Conservation (phyloP, 2,113 vertebrate species). For the Propithecus coquereli region DNA sequence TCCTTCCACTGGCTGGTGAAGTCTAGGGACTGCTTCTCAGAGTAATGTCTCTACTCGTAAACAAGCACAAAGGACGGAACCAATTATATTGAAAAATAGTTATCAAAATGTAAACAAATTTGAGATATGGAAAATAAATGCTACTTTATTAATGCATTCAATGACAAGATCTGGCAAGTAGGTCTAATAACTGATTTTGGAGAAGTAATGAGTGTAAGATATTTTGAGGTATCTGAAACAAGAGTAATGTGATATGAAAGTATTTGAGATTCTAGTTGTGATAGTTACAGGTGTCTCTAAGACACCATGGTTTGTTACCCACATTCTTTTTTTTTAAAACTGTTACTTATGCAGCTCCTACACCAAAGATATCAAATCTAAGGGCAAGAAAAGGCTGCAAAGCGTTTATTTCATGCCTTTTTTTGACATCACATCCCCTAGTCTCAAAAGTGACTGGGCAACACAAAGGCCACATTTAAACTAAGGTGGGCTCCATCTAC, state of each 20-base stretch:
- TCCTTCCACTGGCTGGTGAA: not conserved
- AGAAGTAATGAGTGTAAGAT: not conserved
- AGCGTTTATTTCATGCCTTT: conserved; percentile 24
- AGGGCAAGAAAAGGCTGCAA: not conserved
- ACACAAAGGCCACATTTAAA: conserved; percentile 13
- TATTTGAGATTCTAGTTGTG: not conserved
- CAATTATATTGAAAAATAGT: not conserved
- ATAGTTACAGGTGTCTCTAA: not conserved
- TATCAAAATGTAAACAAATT: not conserved
- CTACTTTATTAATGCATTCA: not conserved
- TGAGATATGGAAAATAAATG: not conserved
- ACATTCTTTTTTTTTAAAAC: not conserved
- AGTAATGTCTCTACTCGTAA: not conserved
- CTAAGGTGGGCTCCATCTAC: rapidly evolving
- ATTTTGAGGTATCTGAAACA: not conserved
- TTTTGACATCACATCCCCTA: conserved; percentile 43
- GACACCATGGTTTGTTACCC: not conserved
- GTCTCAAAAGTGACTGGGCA: conserved; percentile 37
- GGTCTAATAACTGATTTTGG: not conserved
- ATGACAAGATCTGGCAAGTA: not conserved
- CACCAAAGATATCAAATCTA: not conserved
- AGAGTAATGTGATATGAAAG: not conserved
- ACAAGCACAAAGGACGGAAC: not conserved
- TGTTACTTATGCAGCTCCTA: conserved; percentile 35
- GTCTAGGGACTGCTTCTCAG: not conserved